A percentile compares a stretch with the other conserved stretches of the same genome.
Evolutionary conservation across 2,888 invertebrate genomes (phyloP).

Genomic region (Anodontia alba): DNA sequence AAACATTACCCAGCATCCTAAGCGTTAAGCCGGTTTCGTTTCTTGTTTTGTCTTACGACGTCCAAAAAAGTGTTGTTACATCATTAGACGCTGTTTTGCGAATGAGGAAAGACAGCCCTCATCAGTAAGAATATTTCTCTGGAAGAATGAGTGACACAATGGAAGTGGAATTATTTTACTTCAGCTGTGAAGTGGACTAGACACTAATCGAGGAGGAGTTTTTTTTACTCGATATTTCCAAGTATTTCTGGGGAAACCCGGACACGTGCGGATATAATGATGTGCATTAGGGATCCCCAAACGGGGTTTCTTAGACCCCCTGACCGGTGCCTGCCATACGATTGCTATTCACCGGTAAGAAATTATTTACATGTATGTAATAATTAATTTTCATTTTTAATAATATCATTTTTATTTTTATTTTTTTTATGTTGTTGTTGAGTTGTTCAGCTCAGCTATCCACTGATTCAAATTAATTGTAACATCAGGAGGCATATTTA

Average conservation of each 20-base stretch:
- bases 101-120: neutral
- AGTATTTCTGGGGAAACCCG: neutral
- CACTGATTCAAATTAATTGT: too few relatives aligned
- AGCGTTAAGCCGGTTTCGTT: too few relatives aligned
- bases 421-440: too few relatives aligned
- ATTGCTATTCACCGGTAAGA: slow-evolving; percentile 66
- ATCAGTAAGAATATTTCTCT: neutral
- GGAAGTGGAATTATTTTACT: neutral
- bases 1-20: too few relatives aligned
- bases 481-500: too few relatives aligned
- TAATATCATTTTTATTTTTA: too few relatives aligned
- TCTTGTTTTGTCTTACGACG: too few relatives aligned
- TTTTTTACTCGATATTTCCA: neutral
- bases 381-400: too few relatives aligned
- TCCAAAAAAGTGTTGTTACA: neutral
- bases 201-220: neutral
- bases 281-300: slow-evolving; percentile 71
- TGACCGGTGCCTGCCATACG: slow-evolving; percentile 68
- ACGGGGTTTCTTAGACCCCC: slow-evolving; percentile 69
- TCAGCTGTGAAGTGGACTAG: neutral
- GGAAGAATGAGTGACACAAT: slow-evolving; percentile 4
- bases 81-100: neutral
- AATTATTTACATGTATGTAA: neutral
- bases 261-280: slow-evolving; percentile 55
- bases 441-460: too few relatives aligned